Percentiles rank a stretch among this genome's conserved stretches.
Conservation (phyloP, 2,113 vertebrate species). For the Sinocyclocheilus rhinocerous region DNA sequence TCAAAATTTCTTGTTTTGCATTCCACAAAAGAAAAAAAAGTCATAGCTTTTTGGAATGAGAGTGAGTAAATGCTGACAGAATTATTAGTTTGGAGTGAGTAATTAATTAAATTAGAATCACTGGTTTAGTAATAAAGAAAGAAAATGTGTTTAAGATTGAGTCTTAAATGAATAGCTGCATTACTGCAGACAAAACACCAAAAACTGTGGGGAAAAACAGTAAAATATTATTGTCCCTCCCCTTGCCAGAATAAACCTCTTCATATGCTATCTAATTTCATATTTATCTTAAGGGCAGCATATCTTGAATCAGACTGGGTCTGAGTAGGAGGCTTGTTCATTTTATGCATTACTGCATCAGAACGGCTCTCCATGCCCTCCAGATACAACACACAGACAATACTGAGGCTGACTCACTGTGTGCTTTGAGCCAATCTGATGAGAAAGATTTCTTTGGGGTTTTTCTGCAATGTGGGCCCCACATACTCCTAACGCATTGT, state of each 20-base stretch:
- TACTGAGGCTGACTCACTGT: slow-evolving; percentile 24
- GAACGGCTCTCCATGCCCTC: slow-evolving; percentile 6
- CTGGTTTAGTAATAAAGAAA: not conserved
- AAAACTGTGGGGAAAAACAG: not conserved
- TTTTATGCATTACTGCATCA: slow-evolving; percentile 18
- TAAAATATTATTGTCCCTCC: not conserved
- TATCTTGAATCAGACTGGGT: not conserved
- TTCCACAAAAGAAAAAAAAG: too few relatives aligned
- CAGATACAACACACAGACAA: slow-evolving; percentile 29
- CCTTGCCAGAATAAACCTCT: slow-evolving; percentile 11
- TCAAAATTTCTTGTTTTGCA: too few relatives aligned
- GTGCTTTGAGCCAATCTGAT: slow-evolving; percentile 24
- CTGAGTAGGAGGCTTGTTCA: slow-evolving; percentile 8
- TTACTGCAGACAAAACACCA: not conserved
- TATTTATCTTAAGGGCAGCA: slow-evolving; percentile 15
- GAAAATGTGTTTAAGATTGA: not conserved
- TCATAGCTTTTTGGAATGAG: too few relatives aligned
- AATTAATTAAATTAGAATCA: too few relatives aligned
- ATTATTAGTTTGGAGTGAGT: too few relatives aligned
- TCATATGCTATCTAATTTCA: not conserved
- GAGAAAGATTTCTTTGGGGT: not conserved
- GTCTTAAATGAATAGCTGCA: not conserved
- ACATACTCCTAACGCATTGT: slow-evolving; percentile 23
- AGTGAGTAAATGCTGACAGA: not conserved
- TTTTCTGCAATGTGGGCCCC: slow-evolving; percentile 21